Evolutionary conservation across 1,140 invertebrate genomes (phyloP).

Genomic region (Temnothorax longispinosus): DNA sequence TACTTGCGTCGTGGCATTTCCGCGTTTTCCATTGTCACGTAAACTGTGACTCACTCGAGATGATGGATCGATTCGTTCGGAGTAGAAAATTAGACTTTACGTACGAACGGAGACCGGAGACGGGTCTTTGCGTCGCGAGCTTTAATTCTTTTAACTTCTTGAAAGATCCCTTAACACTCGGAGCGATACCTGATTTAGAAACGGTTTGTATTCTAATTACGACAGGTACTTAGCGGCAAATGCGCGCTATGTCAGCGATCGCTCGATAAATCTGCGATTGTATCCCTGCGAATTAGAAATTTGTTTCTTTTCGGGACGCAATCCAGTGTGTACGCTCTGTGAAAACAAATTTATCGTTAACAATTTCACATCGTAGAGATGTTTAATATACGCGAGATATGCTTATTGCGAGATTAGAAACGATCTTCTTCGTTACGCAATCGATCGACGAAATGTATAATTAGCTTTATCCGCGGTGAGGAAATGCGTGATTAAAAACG

Average conservation of each 20-base stretch:
- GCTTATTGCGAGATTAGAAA: not conserved
- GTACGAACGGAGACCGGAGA: not conserved
- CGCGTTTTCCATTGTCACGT: not conserved
- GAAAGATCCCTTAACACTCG: too few relatives aligned
- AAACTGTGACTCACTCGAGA: not conserved
- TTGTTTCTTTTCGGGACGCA: not conserved
- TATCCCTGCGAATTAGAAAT: not conserved
- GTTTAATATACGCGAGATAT: not conserved
- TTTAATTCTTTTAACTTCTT: not conserved
- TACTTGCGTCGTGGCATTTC: not conserved
- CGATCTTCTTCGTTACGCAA: not conserved
- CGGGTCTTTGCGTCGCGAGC: not conserved
- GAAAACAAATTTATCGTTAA: not conserved
- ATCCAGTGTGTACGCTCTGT: too few relatives aligned
- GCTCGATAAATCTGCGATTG: not conserved
- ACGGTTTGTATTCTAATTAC: not conserved
- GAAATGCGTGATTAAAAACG: not conserved
- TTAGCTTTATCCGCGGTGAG: not conserved
- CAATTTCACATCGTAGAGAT: not conserved
- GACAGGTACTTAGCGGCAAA: not conserved
- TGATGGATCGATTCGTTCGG: not conserved
- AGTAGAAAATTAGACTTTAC: not conserved
- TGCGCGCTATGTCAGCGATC: not conserved
- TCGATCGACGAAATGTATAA: not conserved
- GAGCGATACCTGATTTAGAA: not conserved